Evolutionary conservation across 2,888 invertebrate species (phyloP), one percentile per base, ranked within the genome.

Genomic region (Pseudeuparius sepicola): DNA sequence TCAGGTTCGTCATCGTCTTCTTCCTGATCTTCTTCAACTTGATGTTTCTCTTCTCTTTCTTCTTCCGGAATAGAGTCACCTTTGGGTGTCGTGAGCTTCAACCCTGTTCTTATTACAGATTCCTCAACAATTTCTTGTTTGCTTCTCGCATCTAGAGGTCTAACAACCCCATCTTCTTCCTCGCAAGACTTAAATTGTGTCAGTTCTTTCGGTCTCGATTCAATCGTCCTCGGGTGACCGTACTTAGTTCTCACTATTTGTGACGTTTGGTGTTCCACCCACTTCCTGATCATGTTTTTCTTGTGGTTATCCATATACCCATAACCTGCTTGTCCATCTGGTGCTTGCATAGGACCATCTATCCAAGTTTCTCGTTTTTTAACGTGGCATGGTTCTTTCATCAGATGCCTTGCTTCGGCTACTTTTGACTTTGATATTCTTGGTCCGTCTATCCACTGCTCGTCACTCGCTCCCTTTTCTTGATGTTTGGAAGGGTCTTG

Each of bases 391-490:
- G 80, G 72, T 61, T 85, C 84, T 51, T 84, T 81, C 54, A 83
- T 71, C 45, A 85, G 69, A 55, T 84, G 83, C 28, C 86, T 66
- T 1, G 82, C 86, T 60, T 85, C 85, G 2, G 84, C 85, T 2
- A 51, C 48, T 60, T 81, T 84, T 11, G 78, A 82, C 54, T 81
- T 79, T 1, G 84, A 85, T 50, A 90, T 85, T 54, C 89, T 73
- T 0, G 94, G 94, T 1, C 94, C 94, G 63, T 96, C 94, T 42
- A 94, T 87, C 94, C 94, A 96, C 56, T 90, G 88, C 55, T 94
- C 94, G 54, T 90, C 89, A 47, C 83, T 85, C 12, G 67, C 65
- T 13, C 56, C 52, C 4, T 33, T 23, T 2, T 61, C 59, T 2
- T 61, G 60, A 53, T 74, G 75, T 42, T 64, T 58, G 3, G 59